Evolutionary conservation across 2,888 invertebrate genomes (phyloP).

Genomic region (Xestia rhomboidea): DNA sequence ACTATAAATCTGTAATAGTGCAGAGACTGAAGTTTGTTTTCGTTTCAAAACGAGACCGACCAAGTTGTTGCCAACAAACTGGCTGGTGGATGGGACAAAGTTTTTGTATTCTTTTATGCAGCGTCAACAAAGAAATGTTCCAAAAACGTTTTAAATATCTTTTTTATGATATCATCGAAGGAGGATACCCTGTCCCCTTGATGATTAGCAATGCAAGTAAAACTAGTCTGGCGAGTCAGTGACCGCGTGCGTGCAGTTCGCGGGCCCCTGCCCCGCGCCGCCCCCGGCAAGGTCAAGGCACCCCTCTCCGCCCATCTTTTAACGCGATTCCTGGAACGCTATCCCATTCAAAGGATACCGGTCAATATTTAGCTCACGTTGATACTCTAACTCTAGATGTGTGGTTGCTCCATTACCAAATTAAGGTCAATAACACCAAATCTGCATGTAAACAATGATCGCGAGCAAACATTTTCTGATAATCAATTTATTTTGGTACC

Average conservation of each 20-base stretch:
- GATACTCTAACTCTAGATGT: background rate
- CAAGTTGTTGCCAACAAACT: slow-evolving; percentile 37
- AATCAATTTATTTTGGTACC: slow-evolving; percentile 10
- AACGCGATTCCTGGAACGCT: slow-evolving; percentile 78
- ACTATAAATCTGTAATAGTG: slow-evolving; percentile 35
- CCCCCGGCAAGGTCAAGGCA: slow-evolving; percentile 87
- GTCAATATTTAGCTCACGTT: slow-evolving; percentile 30
- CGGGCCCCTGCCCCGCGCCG: slow-evolving; percentile 70
- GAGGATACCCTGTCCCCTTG: slow-evolving; percentile 39
- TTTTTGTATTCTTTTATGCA: slow-evolving; percentile 15
- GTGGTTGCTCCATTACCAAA: slow-evolving; percentile 12
- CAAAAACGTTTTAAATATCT: slow-evolving; percentile 15
- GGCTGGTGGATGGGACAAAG: slow-evolving; percentile 19
- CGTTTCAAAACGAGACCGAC: slow-evolving; percentile 39
- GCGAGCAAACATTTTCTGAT: background rate
- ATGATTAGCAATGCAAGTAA: slow-evolving; percentile 74
- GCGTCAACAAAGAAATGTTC: slow-evolving; percentile 22
- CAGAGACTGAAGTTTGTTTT: slow-evolving; percentile 36
- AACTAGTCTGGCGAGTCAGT: slow-evolving; percentile 84
- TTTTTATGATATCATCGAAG: slow-evolving; percentile 29
- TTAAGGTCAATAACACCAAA: slow-evolving; percentile 40
- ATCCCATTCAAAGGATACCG: slow-evolving; percentile 70
- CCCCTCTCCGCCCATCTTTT: slow-evolving; percentile 72
- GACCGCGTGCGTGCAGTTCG: slow-evolving; percentile 79
- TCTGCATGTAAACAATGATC: slow-evolving; percentile 20